Base-by-base conservation (phyloP, 2,797 vertebrate genomes). In the Psittacula echo region DNA sequence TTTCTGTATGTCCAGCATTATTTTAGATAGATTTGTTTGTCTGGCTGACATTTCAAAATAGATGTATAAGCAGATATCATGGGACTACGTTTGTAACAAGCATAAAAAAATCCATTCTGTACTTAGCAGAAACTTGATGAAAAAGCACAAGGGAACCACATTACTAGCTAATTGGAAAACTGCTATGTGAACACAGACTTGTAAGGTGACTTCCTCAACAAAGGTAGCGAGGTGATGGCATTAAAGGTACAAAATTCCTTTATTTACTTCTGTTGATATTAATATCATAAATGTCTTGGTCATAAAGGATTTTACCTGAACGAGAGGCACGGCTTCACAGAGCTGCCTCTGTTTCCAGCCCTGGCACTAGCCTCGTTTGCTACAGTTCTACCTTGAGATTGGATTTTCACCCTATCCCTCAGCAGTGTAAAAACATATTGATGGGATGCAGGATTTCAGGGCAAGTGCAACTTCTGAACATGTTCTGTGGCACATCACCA, bases 401-500 rank as follows among this genome's bases (percentile, higher is more conserved):
- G 29, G 9, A 34, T 81, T 94, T 78, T 15, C 66, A 77, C 47
- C 32, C 27, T 41, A 2, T 10, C 30, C 24, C 10, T 41, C 50
- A 75, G 32, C 20, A 27, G 6, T 11, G 77, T 24, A 23, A 44
- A 71, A 72, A 37, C 0, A 1, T 1, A 20, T 0, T 1, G 51
- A 16, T 17, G 26, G 11, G 8, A 39, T 42, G 5, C 9, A 24
- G 18, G 34, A 27, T 37, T 77, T 24, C 1, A 2, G 70, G 23
- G 30, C 27, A 47, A 44, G 20, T 1, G 11, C 8, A 21, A 2
- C 6, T 26, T 41, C 67, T 85, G 37, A 1, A 0, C 5, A n/a
- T 0, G 0, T 17, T 12, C 26, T 15, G 17, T 62, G 53, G 51
- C 73, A 26, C 0, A 0, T 73, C 27, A 1, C 23, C 18, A 41